phyloP scores from a whole-genome alignment of 2,113 vertebrate genomes.

The Sinosuthora webbiana region DNA sequence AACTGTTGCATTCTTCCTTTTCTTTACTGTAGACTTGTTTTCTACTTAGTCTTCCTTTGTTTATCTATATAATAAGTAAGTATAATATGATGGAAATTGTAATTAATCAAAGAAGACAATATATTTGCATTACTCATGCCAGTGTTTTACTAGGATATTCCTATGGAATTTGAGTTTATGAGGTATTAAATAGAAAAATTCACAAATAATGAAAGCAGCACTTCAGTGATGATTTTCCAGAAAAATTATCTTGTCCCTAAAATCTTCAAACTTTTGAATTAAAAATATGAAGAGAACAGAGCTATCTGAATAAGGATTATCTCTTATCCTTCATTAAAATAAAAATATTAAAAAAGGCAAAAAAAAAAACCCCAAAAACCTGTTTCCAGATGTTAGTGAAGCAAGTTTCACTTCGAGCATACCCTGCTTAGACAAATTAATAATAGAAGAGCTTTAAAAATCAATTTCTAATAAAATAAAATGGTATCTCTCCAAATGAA shows the following conservation, averaged over 20 bases:
- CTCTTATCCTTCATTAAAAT: not conserved
- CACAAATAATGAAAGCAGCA: not conserved
- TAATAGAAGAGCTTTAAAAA: conserved; percentile 54
- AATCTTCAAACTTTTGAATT: not conserved
- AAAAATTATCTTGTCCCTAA: not conserved
- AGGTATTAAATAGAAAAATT: not conserved
- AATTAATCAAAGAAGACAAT: not conserved
- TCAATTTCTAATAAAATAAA: conserved; percentile 66
- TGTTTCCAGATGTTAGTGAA: not conserved
- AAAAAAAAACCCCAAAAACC: not conserved
- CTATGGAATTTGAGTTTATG: not conserved
- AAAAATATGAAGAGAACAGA: not conserved
- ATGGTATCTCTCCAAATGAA: conserved; percentile 9
- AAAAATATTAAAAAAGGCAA: not conserved
- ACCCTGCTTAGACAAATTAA: conserved; percentile 35
- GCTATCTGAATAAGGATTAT: not conserved
- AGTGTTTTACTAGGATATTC: not conserved
- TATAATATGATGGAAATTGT: not conserved
- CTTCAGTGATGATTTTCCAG: not conserved
- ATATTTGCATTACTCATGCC: not conserved
- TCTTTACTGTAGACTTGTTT: not conserved
- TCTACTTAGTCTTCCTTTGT: not conserved
- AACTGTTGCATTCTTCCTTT: not conserved
- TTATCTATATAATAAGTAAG: not conserved
- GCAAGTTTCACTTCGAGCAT: not conserved